Base-by-base conservation (phyloP, 2,113 vertebrate species). In the Leuciscus idus region DNA sequence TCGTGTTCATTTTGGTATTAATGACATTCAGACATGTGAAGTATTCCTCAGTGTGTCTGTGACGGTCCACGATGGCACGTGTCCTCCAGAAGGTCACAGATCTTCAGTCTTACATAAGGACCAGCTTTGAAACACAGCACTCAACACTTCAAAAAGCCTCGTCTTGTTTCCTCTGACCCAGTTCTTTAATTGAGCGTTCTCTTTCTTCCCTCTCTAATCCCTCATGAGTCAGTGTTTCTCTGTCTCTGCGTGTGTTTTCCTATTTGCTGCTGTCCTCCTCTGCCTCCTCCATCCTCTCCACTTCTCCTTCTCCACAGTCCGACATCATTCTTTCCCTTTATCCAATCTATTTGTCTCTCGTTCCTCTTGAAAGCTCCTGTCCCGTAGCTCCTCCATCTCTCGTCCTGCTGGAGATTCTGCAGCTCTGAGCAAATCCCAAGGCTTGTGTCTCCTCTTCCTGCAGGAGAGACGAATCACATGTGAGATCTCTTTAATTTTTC, bases 381-480 rank as follows among this genome's bases (percentile, higher is more conserved):
- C 91, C 92, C 85, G 88, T 81, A 81, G 90, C 91, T 89, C 88
- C 89, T 84, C 80, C 78, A 59, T 88, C 85, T 84, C 68, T 86
- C 62, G 85, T 87, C 84, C 83, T 59, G 88, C 88, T 87, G 88
- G 68, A 91, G 72, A 90, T 94, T 94, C 93, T 91, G 87, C 86
- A 0, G 89, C 85, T 89, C 87, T 91, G 92, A 94, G 90, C 93
- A 94, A 94, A 95, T 93, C 90, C 87, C 89, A 93, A 88, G 90
- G 93, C 93, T 90, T 91, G 90, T 94, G 90, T 87, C 21, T 30
- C 61, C 84, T 81, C 81, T 50, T 55, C 78, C 36, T 26, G 9
- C 23, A 28, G 76, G 55, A 90, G 87, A 64, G 81, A 66, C 15
- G 9, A 73, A 88, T 90, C 61, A 76, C 21, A n/a, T n/a, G 28